Evolutionary conservation across 2,113 vertebrate species (phyloP).

Genomic region (Xenopus laevis): DNA sequence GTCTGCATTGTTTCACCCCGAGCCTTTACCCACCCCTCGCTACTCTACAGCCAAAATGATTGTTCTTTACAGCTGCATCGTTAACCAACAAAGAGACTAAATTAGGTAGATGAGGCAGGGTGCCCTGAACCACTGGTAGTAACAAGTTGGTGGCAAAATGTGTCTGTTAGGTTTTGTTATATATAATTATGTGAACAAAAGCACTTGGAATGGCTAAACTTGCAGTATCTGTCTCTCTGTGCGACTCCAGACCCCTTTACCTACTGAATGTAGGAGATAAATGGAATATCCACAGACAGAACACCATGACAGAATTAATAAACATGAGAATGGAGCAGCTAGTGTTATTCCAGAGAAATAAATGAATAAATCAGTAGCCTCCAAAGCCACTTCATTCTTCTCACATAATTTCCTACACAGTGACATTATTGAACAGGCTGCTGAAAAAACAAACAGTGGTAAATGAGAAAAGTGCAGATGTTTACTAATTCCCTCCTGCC

Average conservation of each 20-base stretch:
- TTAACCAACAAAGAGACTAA: too few relatives aligned
- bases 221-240: not conserved
- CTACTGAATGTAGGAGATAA: not conserved
- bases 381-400: constrained; percentile 66
- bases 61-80: too few relatives aligned
- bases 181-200: constrained; percentile 2
- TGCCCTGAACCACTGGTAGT: not conserved
- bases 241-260: not conserved
- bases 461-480: constrained; percentile 71
- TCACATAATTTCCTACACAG: constrained; percentile 72
- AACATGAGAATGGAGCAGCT: constrained; percentile 66
- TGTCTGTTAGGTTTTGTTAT: not conserved
- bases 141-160: not conserved
- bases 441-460: constrained; percentile 78
- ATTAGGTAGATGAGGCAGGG: not conserved
- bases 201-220: too few relatives aligned
- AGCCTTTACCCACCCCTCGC: too few relatives aligned
- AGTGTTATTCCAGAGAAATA: constrained; percentile 69
- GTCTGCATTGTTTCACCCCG: too few relatives aligned
- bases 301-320: constrained; percentile 60
- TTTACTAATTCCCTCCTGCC: constrained; percentile 67
- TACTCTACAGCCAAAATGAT: too few relatives aligned
- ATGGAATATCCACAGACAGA: constrained; percentile 5
- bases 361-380: constrained; percentile 67
- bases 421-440: constrained; percentile 74